Conservation (phyloP, 2,113 vertebrate genomes). For the Cacatua alba region DNA sequence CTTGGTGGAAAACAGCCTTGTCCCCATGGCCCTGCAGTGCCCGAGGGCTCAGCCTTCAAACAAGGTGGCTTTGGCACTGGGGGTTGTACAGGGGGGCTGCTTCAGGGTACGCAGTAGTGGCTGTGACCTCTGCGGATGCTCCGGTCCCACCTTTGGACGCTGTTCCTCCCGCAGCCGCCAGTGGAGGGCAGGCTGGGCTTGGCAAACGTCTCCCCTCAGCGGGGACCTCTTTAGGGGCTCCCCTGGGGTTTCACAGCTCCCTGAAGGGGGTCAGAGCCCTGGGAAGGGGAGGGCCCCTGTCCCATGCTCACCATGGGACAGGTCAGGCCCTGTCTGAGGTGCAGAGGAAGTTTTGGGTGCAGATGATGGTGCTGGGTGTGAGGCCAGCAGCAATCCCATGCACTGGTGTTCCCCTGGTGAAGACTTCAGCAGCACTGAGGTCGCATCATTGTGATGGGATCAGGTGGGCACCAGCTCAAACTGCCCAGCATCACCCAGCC, state of each 20-base stretch:
- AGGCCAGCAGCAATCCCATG: background rate
- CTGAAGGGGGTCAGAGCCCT: fast-evolving
- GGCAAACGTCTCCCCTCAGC: background rate
- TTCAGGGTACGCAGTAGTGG: background rate
- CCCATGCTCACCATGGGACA: too few relatives aligned
- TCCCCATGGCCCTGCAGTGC: background rate
- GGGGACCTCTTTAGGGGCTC: background rate
- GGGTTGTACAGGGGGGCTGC: too few relatives aligned
- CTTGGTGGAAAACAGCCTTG: background rate
- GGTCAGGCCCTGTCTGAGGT: background rate
- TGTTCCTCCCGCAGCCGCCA: background rate
- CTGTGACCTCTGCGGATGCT: background rate
- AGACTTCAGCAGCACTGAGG: background rate
- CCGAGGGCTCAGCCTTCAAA: background rate
- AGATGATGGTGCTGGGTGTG: background rate
- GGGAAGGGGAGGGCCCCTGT: too few relatives aligned
- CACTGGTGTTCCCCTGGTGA: fast-evolving
- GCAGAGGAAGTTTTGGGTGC: background rate
- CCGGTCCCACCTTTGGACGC: fast-evolving
- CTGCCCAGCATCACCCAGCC: background rate
- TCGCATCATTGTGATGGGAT: background rate
- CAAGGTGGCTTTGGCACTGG: background rate
- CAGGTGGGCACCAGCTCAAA: background rate
- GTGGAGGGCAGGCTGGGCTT: constrained; percentile 55
- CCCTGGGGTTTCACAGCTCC: background rate